Percentiles rank a stretch among this genome's conserved stretches.
phyloP scores from a whole-genome alignment of 1,140 invertebrate species.

The Mesaphorura yosii region DNA sequence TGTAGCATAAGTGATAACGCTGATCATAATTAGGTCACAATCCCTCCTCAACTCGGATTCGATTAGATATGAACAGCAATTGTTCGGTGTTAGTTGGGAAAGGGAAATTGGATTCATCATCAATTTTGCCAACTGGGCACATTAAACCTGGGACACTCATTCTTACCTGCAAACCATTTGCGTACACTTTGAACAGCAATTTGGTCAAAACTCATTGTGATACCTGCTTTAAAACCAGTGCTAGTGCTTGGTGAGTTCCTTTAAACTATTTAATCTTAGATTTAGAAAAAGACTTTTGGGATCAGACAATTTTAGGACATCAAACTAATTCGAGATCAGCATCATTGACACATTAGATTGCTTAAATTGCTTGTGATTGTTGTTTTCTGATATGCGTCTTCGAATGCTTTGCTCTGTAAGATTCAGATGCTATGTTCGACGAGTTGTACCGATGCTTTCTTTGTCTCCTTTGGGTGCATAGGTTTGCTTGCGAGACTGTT shows the following conservation, averaged over 20 bases:
- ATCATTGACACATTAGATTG: not conserved
- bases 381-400: not conserved
- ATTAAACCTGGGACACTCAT: slow-evolving; percentile 24
- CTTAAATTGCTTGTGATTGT: not conserved
- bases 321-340: not conserved
- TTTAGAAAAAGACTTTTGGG: not conserved
- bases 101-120: too few relatives aligned
- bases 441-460: slow-evolving; percentile 1
- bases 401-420: not conserved
- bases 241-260: not conserved
- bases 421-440: not conserved
- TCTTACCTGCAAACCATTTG: slow-evolving; percentile 27
- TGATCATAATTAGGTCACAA: too few relatives aligned
- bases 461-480: not conserved
- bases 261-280: not conserved
- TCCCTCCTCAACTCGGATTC: too few relatives aligned
- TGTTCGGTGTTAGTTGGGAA: too few relatives aligned
- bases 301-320: not conserved
- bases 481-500: slow-evolving; percentile 3
- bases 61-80: too few relatives aligned
- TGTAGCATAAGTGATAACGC: too few relatives aligned
- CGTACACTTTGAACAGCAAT: slow-evolving; percentile 16
- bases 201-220: slow-evolving; percentile 18
- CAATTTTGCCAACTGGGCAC: too few relatives aligned
- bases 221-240: slow-evolving; percentile 22